A percentile compares a stretch with the other conserved stretches of the same genome.
phyloP scores from a whole-genome alignment of 2,113 vertebrate genomes.

The Spheniscus mendiculus region DNA sequence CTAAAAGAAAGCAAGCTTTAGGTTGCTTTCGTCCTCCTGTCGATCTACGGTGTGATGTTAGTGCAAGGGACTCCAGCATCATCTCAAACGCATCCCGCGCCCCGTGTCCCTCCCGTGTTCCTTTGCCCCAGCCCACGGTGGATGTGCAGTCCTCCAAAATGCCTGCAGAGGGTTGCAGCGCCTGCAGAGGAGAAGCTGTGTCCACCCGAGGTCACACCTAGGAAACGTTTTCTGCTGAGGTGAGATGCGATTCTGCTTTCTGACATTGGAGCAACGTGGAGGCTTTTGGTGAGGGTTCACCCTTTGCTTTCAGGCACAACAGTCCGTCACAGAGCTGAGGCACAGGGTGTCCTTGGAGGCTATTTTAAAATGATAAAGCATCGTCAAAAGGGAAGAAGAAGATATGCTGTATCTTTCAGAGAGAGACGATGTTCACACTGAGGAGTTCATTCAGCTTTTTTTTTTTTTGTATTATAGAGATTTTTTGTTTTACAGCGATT shows the following conservation, averaged over 20 bases:
- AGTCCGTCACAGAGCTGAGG: neutral
- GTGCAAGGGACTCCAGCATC: too few species aligned
- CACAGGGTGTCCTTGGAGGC: neutral
- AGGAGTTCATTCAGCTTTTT: neutral
- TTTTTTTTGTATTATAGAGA: neutral
- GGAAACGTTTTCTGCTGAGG: neutral
- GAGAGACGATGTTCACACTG: neutral
- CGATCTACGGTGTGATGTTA: fast-evolving
- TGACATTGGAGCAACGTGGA: fast-evolving
- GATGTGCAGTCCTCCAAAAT: neutral
- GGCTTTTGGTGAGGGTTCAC: neutral
- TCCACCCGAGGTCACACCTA: neutral
- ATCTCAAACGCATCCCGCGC: fast-evolving
- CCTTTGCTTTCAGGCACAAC: neutral
- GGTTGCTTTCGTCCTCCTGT: neutral
- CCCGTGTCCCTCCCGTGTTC: neutral
- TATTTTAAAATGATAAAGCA: neutral
- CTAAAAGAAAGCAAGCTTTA: neutral
- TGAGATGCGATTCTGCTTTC: neutral
- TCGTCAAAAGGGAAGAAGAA: neutral
- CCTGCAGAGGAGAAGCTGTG: too few species aligned
- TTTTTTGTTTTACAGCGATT: neutral
- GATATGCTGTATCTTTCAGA: neutral
- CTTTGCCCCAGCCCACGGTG: too few species aligned
- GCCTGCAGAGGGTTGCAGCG: neutral